Evolutionary conservation across 2,888 invertebrate genomes (phyloP), one percentile per base, ranked within the genome.

Genomic region (Teinopalpus imperialis): DNA sequence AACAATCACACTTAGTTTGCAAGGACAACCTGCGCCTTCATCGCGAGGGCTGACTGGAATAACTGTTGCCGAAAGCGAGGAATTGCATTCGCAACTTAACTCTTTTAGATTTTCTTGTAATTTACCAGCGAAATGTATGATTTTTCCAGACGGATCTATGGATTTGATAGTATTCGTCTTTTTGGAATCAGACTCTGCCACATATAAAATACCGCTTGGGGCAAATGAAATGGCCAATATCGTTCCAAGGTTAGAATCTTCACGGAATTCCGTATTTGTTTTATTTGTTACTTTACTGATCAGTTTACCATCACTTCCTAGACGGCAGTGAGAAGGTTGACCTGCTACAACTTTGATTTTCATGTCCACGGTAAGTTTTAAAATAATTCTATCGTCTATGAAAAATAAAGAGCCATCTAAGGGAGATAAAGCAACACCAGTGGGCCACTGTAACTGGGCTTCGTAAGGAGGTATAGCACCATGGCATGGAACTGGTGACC

Each of bases 401-500:
- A 99, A 97, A 74, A 98, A 97, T 5, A 99, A 86, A 0, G 96
- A 94, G 39, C 97, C 97, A 73, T 99, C 98, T 9, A 98, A 85
- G 0, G 98, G 98, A 69, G 98, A 98, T 35, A 99, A 89, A 0
- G 98, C 95, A 51, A 99, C 87, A 12, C 97, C 97, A n/a, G 98
- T 98, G 1, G 99, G 99, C 99, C 99, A 99, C 69, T 97, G 97
- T 6, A 98, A 89, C 71, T 97, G 97, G 1, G 98, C 95, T 88
- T 95, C 94, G 62, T 94, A 94, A 2, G 97, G 95, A 52, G 95
- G 92, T 55, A 97, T 92, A 1, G 97, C 95, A 39, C 96, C 96
- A 20, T 93, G 92, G 74, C 98, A 98, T 0, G 98, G 97, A 12
- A 97, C 95, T 0, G 97, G 97, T 55, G 95, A 94, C 97, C 97